Conservation (phyloP, 1,140 invertebrate species). For the Lucilia cuprina region DNA sequence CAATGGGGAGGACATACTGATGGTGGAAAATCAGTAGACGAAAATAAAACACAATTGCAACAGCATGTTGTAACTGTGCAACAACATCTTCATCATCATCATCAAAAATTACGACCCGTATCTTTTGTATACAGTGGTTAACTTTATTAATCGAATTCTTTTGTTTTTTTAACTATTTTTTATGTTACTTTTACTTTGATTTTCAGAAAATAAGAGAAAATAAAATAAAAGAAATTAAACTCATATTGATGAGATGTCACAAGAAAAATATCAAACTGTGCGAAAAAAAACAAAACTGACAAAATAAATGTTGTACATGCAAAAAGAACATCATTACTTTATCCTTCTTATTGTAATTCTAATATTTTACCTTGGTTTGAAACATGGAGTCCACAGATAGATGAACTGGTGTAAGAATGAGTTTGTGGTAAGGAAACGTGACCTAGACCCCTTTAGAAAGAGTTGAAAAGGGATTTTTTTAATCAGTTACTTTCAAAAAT, state of each 20-base stretch:
- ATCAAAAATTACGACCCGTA: slow-evolving; percentile 14
- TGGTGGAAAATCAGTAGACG: not conserved
- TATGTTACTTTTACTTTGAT: no score
- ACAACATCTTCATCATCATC: not conserved
- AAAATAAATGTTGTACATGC: not conserved
- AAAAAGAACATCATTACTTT: not conserved
- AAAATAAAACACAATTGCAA: not conserved
- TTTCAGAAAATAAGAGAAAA: not conserved
- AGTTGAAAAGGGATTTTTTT: no score
- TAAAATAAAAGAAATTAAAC: slow-evolving; percentile 14
- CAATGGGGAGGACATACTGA: not conserved
- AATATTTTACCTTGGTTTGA: no score
- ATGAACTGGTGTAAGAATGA: no score
- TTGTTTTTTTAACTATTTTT: not conserved
- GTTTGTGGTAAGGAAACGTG: not conserved
- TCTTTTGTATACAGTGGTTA: not conserved
- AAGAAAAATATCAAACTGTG: not conserved
- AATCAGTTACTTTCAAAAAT: no score
- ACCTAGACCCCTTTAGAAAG: no score
- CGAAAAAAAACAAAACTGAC: not conserved
- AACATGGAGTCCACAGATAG: no score
- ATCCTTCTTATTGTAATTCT: not conserved
- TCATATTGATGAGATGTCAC: slow-evolving; percentile 25
- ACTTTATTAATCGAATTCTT: slow-evolving; percentile 21
- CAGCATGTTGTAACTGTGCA: not conserved